Conservation (phyloP, 2,797 vertebrate species). For the Tarsius wallacei region DNA sequence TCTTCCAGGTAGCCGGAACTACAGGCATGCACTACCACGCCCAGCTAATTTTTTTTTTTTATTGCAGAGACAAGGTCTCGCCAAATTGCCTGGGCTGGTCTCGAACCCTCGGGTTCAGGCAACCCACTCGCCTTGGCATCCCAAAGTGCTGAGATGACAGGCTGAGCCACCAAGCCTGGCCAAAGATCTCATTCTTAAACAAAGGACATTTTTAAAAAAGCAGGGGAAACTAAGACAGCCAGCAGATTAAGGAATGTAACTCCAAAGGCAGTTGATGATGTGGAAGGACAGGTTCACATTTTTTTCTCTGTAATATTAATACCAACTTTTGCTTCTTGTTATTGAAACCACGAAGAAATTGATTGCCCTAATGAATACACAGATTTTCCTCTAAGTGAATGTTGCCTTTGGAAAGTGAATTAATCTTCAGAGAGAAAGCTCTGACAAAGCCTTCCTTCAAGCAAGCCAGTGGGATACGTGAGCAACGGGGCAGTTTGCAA, state of each 20-base stretch:
- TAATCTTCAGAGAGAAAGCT: constrained; percentile 27
- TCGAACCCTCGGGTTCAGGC: too few species aligned
- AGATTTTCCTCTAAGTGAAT: constrained; percentile 30
- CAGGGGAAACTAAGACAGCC: background rate
- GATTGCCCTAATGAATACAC: constrained; percentile 15
- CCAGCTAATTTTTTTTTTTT: too few species aligned
- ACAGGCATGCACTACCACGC: too few species aligned
- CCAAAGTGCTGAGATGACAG: too few species aligned
- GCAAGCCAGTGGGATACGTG: background rate
- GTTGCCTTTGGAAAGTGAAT: constrained; percentile 44
- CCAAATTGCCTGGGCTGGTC: too few species aligned
- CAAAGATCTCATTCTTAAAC: constrained; percentile 19
- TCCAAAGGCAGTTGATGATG: background rate
- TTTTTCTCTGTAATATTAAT: constrained; percentile 32
- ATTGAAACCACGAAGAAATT: constrained; percentile 54
- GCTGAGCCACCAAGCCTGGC: too few species aligned
- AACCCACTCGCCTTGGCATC: too few species aligned
- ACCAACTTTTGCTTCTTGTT: constrained; percentile 46
- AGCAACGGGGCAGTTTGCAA: constrained; percentile 1
- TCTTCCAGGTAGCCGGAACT: too few species aligned
- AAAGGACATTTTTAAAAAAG: constrained; percentile 9
- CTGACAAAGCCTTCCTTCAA: constrained; percentile 68
- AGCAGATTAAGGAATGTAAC: background rate
- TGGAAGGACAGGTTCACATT: background rate
- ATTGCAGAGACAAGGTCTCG: too few species aligned